Conservation (phyloP, 1,140 invertebrate genomes). For the Drosophila lacteicornis region DNA sequence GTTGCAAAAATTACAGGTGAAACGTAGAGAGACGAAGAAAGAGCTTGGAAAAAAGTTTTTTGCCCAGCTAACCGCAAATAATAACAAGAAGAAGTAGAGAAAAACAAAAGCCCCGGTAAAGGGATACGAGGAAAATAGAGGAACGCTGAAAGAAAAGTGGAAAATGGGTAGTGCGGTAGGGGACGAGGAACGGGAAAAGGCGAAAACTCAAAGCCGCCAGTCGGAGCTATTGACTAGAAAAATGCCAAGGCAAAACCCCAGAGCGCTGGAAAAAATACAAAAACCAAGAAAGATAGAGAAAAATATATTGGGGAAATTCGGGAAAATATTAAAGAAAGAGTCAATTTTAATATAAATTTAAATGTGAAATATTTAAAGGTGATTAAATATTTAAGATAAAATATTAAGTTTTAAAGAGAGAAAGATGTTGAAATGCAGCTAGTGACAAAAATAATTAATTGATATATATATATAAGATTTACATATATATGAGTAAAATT, state of each 20-base stretch:
- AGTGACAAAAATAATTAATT: too few relatives aligned
- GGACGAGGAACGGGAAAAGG: slow-evolving; percentile 3
- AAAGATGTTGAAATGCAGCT: too few relatives aligned
- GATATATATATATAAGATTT: too few relatives aligned
- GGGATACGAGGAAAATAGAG: slow-evolving; percentile 2
- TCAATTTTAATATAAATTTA: background rate
- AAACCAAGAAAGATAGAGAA: background rate
- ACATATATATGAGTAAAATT: too few relatives aligned
- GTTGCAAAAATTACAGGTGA: slow-evolving; percentile 81
- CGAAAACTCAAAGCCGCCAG: slow-evolving; percentile 22
- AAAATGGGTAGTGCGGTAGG: slow-evolving; percentile 5
- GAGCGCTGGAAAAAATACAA: background rate
- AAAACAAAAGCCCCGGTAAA: slow-evolving; percentile 51
- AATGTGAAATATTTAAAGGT: background rate
- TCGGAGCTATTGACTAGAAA: slow-evolving; percentile 70
- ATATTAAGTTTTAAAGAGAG: too few relatives aligned
- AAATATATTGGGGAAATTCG: background rate
- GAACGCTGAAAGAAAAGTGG: background rate
- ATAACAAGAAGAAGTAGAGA: slow-evolving; percentile 57
- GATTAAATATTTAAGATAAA: background rate
- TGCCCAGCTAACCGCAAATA: slow-evolving; percentile 72
- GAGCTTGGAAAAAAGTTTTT: slow-evolving; percentile 35
- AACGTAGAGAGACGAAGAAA: slow-evolving; percentile 18
- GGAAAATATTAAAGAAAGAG: background rate
- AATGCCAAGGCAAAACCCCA: slow-evolving; percentile 39